Percentiles rank a stretch among this genome's conserved stretches.
Conservation (phyloP, 1,140 invertebrate genomes). For the Trinorchestia longiramus region DNA sequence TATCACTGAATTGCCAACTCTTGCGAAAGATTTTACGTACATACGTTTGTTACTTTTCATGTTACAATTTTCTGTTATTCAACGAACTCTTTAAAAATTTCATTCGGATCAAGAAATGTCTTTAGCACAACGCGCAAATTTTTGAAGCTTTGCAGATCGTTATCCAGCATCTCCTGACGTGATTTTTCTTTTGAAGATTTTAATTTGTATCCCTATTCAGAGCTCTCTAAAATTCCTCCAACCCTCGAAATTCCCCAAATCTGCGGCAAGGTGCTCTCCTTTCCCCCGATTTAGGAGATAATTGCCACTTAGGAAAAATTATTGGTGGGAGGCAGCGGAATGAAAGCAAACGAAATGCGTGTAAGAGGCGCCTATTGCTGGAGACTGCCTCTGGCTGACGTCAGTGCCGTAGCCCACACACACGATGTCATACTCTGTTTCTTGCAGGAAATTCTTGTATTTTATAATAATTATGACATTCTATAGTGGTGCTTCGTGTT, state of each 20-base stretch:
- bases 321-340: slow-evolving; percentile 15
- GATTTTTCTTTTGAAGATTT: not conserved
- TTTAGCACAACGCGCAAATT: not conserved
- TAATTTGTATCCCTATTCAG: not conserved
- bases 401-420: not conserved
- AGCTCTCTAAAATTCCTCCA: not conserved
- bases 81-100: not conserved
- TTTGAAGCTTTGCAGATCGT: not conserved
- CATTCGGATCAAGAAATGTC: not conserved
- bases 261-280: not conserved
- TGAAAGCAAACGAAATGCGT: slow-evolving; percentile 31
- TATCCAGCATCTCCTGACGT: not conserved
- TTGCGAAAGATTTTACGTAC: too few species aligned
- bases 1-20: too few species aligned
- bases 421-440: not conserved
- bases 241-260: slow-evolving; percentile 35
- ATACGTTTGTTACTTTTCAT: not conserved
- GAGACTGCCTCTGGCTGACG: not conserved
- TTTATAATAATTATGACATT: not conserved
- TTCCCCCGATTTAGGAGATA: slow-evolving; percentile 38
- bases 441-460: not conserved
- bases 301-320: slow-evolving; percentile 53
- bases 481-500: not conserved
- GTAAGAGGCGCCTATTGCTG: not conserved
- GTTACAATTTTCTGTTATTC: not conserved